These are phyloP conservation scores for Apis dorsata DNA, from an alignment of 1,140 invertebrate species.

Conservation along the genomic window DNA sequence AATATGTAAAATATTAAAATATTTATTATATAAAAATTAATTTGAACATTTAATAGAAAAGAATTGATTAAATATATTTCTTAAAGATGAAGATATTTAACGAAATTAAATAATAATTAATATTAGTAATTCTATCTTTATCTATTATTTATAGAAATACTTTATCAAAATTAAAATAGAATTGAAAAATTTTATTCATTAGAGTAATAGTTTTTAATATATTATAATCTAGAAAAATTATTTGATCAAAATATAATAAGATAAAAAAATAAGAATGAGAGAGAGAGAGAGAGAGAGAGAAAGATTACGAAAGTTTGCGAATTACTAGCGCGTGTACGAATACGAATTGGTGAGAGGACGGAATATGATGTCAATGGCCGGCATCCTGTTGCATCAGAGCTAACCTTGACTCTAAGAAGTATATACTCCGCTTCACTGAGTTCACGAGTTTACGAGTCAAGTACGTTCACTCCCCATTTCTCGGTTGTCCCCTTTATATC, in stretches of 20 bases:
- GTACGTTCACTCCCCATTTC: conserved; percentile 63
- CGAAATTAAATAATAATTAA: no score
- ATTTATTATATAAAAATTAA: no score
- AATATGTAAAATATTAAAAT: no score
- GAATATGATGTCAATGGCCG: conserved; percentile 70
- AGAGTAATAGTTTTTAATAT: no score
- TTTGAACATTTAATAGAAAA: no score
- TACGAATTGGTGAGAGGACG: conserved; percentile 34
- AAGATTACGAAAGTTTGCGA: not conserved
- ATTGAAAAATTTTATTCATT: no score
- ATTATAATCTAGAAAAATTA: not conserved
- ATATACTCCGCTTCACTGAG: conserved; percentile 61
- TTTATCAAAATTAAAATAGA: no score
- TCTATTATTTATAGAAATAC: no score
- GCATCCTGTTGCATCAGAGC: conserved; percentile 78
- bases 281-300: not conserved
- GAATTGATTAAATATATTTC: no score
- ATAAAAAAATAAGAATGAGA: not conserved
- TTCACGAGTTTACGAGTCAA: conserved; percentile 67
- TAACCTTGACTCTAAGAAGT: conserved; percentile 77
- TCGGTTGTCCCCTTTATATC: conserved; percentile 46
- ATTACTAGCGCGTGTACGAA: not conserved
- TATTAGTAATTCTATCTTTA: no score
- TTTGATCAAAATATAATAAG: not conserved
- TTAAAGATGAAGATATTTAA: no score